These are phyloP conservation scores for Chascanopsetta lugubris DNA, from an alignment of 2,113 vertebrate species.

Conservation along the genomic window DNA sequence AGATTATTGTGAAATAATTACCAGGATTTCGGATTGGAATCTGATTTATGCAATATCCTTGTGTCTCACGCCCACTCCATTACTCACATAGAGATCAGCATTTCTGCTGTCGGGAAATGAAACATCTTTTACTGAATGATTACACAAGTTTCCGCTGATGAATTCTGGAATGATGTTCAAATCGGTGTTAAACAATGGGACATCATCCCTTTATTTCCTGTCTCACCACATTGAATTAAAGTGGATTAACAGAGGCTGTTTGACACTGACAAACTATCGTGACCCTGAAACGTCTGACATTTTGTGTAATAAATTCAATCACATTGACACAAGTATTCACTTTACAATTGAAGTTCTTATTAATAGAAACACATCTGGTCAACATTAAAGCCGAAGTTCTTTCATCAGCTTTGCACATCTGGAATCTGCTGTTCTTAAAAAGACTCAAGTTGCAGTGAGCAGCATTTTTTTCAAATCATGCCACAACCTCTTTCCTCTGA, in stretches of 20 bases:
- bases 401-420: not conserved
- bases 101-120: not conserved
- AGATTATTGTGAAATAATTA: conserved; percentile 16
- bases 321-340: not conserved
- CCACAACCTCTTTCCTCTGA: not conserved
- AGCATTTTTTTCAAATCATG: not conserved
- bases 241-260: too few species aligned
- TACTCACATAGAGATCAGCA: not conserved
- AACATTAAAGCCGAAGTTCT: not conserved
- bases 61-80: not conserved
- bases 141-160: not conserved
- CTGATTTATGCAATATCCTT: conserved; percentile 14
- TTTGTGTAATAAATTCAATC: not conserved
- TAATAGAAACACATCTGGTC: not conserved
- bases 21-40: conserved; percentile 1
- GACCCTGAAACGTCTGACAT: not conserved
- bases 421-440: not conserved
- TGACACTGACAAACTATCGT: not conserved
- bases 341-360: not conserved
- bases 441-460: not conserved
- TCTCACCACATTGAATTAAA: not conserved
- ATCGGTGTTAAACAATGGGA: too few species aligned
- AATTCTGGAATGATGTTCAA: not conserved
- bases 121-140: not conserved
- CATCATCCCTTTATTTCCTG: not conserved